Evolutionary conservation across 2,888 invertebrate genomes (phyloP), one percentile per base, ranked within the genome.

Genomic region (Steinernema scapterisci): DNA sequence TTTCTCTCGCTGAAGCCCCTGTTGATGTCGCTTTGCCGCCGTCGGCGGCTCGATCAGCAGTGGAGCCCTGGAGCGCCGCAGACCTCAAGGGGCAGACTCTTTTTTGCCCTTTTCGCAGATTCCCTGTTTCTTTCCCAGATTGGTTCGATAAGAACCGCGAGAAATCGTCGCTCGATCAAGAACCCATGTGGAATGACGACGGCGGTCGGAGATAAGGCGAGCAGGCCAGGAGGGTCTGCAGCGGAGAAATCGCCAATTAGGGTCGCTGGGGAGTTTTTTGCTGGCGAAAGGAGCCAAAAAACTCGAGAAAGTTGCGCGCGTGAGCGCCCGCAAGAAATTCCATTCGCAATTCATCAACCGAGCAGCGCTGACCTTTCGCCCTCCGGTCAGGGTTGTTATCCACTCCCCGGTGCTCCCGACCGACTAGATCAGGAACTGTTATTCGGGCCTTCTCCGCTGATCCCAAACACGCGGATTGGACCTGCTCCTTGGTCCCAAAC

Each of bases 21-120:
- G 63, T 63, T 63, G 63, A 63, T 31, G 27, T 63, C 63, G 63
- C 52, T 52, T 38, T 13, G 63, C 16, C 63, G 31, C 27, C 27
- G 63, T 27, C 13, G 54, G 23, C 16, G 54, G 3, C 3, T 3
- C 5, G 54, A 54, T 11, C 54, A 23, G 54, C 38, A 38, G 9
- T 9, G n/a, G n/a, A n/a, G n/a, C n/a, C n/a, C n/a, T n/a, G n/a
- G n/a, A 38, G 38, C 38, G 38, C 38, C 38, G 54, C 25, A 54
- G 54, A 54, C 63, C 11, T 21, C 63, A 5, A 31, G 5, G 27
- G 31, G 16, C 31, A 13, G 31, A 31, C 31, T 27, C 31, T 16
- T 63, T 63, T 63, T 63, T 63, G 63, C 63, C 63, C 63, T 63
- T 54, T 63, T 63, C 63, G 63, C 11, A 27, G 63, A 63, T 63